Conservation (phyloP, 2,113 vertebrate genomes). For the Orthonyx spaldingii region DNA sequence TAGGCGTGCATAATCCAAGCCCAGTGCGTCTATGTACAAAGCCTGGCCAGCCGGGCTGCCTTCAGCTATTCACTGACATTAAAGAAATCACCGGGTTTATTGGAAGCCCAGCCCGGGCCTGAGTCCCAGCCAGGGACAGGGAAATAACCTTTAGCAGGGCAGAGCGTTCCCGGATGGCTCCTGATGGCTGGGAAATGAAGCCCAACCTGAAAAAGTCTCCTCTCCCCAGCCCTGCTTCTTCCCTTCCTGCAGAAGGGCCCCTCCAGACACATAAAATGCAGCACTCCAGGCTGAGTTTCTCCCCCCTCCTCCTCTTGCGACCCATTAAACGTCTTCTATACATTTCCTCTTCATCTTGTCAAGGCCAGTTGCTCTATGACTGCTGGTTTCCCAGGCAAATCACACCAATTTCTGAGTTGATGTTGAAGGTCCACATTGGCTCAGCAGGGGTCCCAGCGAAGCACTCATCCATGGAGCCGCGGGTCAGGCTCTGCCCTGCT, state of each 20-base stretch:
- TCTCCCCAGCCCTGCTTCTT: neutral
- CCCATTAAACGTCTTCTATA: conserved; percentile 62
- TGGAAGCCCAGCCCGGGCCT: neutral
- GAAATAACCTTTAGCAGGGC: neutral
- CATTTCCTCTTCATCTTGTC: conserved; percentile 65
- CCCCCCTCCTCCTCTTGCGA: conserved; percentile 19
- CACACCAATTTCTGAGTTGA: conserved; percentile 85
- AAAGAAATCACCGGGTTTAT: neutral
- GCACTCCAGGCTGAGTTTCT: neutral
- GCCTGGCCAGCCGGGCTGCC: conserved; percentile 38
- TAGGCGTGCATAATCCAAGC: conserved; percentile 55
- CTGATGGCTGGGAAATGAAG: neutral
- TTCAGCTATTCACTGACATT: conserved; percentile 40
- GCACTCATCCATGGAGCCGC: conserved; percentile 76
- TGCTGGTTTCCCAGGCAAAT: conserved; percentile 84
- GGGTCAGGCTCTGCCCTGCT: conserved; percentile 73
- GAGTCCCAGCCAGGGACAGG: neutral
- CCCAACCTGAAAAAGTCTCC: neutral
- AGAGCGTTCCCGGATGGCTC: neutral
- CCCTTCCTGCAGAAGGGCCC: conserved; percentile 3
- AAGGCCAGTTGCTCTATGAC: conserved; percentile 66
- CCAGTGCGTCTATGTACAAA: neutral
- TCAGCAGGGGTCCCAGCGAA: conserved; percentile 78
- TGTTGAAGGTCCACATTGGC: conserved; percentile 83
- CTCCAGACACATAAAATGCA: conserved; percentile 3